A percentile compares a stretch with the other conserved stretches of the same genome.
phyloP scores from a whole-genome alignment of 2,113 vertebrate genomes.

The Gymnorhina tibicen region DNA sequence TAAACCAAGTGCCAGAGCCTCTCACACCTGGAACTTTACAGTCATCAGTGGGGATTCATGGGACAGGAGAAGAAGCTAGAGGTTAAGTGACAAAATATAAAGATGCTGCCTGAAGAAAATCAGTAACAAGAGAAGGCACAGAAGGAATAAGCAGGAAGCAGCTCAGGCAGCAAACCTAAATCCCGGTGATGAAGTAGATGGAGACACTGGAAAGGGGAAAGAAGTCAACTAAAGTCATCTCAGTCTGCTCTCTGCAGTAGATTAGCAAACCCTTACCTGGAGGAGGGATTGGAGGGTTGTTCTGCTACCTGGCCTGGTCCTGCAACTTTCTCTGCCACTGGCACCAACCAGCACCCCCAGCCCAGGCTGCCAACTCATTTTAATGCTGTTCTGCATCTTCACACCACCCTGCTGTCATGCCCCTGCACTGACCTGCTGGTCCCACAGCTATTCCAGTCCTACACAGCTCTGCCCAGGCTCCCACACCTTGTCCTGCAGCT shows the following conservation, averaged over 20 bases:
- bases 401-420: neutral
- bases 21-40: neutral
- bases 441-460: neutral
- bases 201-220: neutral
- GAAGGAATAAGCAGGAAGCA: neutral
- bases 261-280: neutral
- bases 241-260: neutral
- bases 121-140: neutral
- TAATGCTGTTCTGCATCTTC: neutral
- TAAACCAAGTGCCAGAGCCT: neutral
- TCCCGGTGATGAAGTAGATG: neutral
- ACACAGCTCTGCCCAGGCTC: neutral
- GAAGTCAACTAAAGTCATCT: neutral
- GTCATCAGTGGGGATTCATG: neutral
- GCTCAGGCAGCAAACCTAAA: neutral
- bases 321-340: neutral
- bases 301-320: neutral
- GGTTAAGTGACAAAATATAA: neutral
- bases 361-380: neutral
- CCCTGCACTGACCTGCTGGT: neutral
- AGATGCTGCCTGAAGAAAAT: neutral
- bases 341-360: neutral
- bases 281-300: neutral
- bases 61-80: neutral
- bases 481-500: neutral